Evolutionary conservation across 92 coral and sea anemone genomes (phyloP).

Genomic region (Galaxea fascicularis): DNA sequence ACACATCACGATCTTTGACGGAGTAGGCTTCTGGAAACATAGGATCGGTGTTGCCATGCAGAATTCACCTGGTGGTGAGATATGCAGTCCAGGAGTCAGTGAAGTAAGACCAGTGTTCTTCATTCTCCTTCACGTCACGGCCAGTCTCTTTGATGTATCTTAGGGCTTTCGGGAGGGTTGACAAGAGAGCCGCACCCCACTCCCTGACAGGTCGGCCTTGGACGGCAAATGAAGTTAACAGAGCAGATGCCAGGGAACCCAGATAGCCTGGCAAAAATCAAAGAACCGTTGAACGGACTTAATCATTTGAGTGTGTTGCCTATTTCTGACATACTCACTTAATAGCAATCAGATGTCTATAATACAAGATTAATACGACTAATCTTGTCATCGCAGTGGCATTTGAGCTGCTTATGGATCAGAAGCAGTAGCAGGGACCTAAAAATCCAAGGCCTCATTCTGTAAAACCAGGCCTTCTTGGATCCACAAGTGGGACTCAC

Average conservation of each 20-base stretch:
- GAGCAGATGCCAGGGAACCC: conserved; percentile 84
- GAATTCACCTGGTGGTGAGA: conserved; percentile 78
- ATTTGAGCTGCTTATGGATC: too few species aligned
- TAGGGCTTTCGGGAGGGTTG: conserved; percentile 77
- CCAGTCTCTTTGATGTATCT: conserved; percentile 72
- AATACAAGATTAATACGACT: too few species aligned
- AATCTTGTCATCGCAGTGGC: too few species aligned
- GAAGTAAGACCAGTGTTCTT: conserved; percentile 86
- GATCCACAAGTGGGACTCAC: too few species aligned
- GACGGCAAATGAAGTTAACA: conserved; percentile 82
- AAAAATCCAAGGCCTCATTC: too few species aligned
- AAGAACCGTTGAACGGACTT: too few species aligned
- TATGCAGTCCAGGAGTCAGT: conserved; percentile 82
- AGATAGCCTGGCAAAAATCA: conserved; percentile 73
- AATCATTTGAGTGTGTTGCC: too few species aligned
- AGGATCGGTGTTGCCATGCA: conserved; percentile 82
- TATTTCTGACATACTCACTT: too few species aligned
- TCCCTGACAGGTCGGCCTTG: conserved; percentile 80
- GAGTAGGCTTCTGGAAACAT: conserved; percentile 75
- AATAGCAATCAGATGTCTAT: too few species aligned
- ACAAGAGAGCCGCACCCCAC: conserved; percentile 89
- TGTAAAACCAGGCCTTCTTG: too few species aligned
- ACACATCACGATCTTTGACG: conserved; percentile 75
- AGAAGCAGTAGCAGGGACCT: too few species aligned
- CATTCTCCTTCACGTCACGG: conserved; percentile 84